Percentiles rank a stretch among this genome's conserved stretches.
phyloP scores from a whole-genome alignment of 2,113 vertebrate species.

The Ahaetulla prasina region DNA sequence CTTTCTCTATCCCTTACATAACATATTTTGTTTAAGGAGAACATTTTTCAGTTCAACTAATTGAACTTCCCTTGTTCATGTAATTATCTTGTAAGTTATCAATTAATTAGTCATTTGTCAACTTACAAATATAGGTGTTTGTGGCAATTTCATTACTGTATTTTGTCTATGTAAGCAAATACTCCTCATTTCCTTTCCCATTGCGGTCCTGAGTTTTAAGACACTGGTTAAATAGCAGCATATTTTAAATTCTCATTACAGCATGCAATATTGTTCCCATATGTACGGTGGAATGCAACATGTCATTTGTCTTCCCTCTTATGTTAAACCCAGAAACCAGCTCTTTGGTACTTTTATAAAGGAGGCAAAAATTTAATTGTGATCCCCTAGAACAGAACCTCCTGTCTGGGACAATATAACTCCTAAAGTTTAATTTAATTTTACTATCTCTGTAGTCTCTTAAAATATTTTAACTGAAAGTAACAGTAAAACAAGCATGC shows the following conservation, averaged over 20 bases:
- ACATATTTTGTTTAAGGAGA: background rate
- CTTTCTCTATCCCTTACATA: background rate
- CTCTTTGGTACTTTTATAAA: background rate
- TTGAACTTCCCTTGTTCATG: background rate
- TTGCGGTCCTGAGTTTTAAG: background rate
- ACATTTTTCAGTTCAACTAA: background rate
- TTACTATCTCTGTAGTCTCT: background rate
- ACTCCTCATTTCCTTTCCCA: background rate
- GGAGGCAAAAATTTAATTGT: conserved; percentile 5
- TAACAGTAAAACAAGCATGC: background rate
- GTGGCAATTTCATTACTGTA: background rate
- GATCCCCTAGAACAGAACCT: background rate
- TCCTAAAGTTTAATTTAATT: background rate
- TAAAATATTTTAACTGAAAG: conserved; percentile 8
- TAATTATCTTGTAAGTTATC: background rate
- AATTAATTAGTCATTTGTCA: background rate
- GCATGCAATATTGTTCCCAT: background rate
- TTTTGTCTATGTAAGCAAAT: background rate
- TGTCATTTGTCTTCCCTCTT: background rate
- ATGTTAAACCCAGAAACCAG: background rate
- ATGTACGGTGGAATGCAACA: background rate
- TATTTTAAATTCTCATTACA: background rate
- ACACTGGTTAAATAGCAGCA: background rate
- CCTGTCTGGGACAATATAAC: background rate
- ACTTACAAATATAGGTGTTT: background rate